Base-by-base conservation (phyloP, 2,797 vertebrate species). In the Takifugu ocellatus region DNA sequence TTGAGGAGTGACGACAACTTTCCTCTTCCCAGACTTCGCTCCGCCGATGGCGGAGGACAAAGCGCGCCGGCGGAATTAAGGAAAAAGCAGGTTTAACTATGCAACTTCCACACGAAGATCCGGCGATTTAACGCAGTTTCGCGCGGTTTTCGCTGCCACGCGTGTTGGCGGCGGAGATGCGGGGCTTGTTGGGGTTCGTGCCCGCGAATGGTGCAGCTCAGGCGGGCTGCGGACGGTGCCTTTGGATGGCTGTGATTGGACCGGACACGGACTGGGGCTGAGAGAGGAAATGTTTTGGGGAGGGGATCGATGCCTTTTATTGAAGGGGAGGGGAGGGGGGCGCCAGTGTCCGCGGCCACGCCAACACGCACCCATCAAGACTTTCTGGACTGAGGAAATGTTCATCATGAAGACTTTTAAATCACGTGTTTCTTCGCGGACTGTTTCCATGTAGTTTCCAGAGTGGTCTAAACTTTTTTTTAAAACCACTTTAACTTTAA, bases 251-350 rank as follows among this genome's bases (percentile, higher is more conserved):
- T 68, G 81, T 73, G 82, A 84, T 78, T 68, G 88, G 85, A 85
- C 86, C 87, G 68, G 85, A 90, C 84, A 79, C 85, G 15, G 89
- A 91, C 87, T 86, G 88, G 87, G 88, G 88, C 53, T 91, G 88
- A 89, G n/a, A 29, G 54, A 71, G 77, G 78, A 80, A 72, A 78
- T 78, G 74, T 84, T 81, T 48, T 60, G 68, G 45, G 63, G 46
- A 75, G 61, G 56, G 72, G 73, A 88, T 86, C 82, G 65, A 77
- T 79, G 72, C 52, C 70, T 87, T 82, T 78, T 78, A 54, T 58
- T 67, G 63, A 70, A 21, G n/a, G 6, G 44, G 16, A n/a, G 17
- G 16, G 56, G 55, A 52, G 64, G 51, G 59, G 65, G 67, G 70
- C 63, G 71, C 46, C 75, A 77, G 69, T 65, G 56, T 68, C 29